Base-by-base conservation (phyloP, 2,797 vertebrate genomes). In the Lepilemur septentrionalis region DNA sequence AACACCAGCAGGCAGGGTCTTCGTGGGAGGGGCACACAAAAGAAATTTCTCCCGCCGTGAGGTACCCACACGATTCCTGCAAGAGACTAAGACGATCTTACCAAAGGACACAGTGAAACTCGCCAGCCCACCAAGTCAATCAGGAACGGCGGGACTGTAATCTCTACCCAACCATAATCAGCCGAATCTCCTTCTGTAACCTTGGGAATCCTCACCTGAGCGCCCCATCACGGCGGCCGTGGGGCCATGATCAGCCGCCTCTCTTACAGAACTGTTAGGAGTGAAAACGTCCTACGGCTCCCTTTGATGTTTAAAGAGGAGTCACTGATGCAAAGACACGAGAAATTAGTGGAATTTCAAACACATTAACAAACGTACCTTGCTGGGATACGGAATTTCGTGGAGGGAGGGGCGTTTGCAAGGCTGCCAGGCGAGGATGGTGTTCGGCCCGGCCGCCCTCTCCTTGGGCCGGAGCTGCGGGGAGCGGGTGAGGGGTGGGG, bases 281-380 rank as follows among this genome's bases (percentile, higher is more conserved):
- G 94, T 92, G 86, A 97, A 96, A 97, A 89, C n/a, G 80, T 88
- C 94, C 94, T 96, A 57, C 18, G 1, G 89, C 79, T 95, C 69
- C 52, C 88, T 98, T 95, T 96, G 97, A 98, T 90, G 87, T 96
- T 91, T 85, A 92, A 97, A 97, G 95, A 96, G 93, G 83, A 97
- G 91, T 79, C 93, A 93, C 95, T 96, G 86, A 97, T 94, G 97
- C 94, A 96, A 97, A 98, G 96, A 91, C 95, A 96, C 76, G 65
- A 97, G 98, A 98, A 98, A 96, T 97, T 90, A 83, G 89, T 93
- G 97, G 97, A 97, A 98, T 98, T 98, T 98, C 97, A 97, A 98
- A 95, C 85, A 93, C 86, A 80, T 96, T 96, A 98, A 96, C 93
- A 94, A 98, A 96, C 0, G 91, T 7, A 93, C 97, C 96, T 97